phyloP scores from a whole-genome alignment of 2,113 vertebrate species.

The Ochotona curzoniae region DNA sequence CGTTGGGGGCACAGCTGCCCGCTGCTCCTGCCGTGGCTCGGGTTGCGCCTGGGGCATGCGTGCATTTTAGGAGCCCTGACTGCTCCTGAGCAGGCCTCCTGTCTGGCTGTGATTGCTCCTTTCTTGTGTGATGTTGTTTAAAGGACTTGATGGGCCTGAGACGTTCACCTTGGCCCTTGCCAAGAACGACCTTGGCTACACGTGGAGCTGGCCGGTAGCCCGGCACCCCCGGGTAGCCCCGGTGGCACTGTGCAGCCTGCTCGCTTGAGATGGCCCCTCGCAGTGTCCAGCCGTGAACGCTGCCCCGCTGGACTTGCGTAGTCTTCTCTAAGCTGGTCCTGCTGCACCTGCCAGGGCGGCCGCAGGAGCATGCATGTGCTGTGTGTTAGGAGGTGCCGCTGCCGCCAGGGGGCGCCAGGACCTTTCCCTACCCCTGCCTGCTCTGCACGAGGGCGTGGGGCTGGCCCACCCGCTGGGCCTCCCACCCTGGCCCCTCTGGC shows the following conservation, averaged over 20 bases:
- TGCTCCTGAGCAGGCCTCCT: neutral
- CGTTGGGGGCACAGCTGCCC: fast-evolving
- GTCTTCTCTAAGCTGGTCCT: neutral
- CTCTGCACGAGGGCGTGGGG: fast-evolving
- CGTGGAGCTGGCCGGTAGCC: fast-evolving
- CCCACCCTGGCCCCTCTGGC: fast-evolving
- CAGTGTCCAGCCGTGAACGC: too few relatives aligned
- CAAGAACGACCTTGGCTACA: fast-evolving
- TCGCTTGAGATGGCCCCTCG: too few relatives aligned
- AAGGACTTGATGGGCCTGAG: too few relatives aligned
- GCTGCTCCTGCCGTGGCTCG: fast-evolving
- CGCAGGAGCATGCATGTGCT: too few relatives aligned
- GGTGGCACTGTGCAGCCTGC: too few relatives aligned
- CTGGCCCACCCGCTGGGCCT: neutral
- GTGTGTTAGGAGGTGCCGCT: neutral
- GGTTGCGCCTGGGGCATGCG: too few relatives aligned
- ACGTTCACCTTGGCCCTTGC: fast-evolving
- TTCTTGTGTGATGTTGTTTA: neutral
- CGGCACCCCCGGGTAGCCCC: too few relatives aligned
- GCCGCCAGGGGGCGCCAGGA: fast-evolving
- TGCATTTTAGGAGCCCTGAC: too few relatives aligned
- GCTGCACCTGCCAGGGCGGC: too few relatives aligned
- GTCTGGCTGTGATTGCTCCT: neutral
- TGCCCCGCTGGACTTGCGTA: neutral
- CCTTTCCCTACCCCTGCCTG: neutral